Conservation (phyloP, 2,797 vertebrate species). For the Iguana delicatissima region DNA sequence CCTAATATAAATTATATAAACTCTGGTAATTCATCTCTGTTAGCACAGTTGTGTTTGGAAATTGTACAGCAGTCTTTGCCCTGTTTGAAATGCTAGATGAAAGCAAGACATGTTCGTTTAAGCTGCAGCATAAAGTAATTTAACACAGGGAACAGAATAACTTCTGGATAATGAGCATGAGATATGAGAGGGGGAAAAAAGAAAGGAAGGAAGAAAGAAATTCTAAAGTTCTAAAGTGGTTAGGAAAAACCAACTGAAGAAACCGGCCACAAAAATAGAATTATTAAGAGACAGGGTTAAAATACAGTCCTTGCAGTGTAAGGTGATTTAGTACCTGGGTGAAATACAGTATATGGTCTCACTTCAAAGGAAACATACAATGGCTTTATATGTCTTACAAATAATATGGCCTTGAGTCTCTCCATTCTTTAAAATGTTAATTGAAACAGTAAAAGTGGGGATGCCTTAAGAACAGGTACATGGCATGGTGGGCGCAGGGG, state of each 20-base stretch:
- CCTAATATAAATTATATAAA: constrained; percentile 99
- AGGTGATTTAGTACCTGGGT: constrained; percentile 72
- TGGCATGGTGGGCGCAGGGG: neutral
- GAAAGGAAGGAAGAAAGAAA: constrained; percentile 78
- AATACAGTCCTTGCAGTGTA: constrained; percentile 66
- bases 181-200: constrained; percentile 78
- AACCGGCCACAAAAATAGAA: constrained; percentile 70
- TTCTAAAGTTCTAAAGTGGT: constrained; percentile 77
- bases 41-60: constrained; percentile 99
- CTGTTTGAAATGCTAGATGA: constrained; percentile 95
- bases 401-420: constrained; percentile 70
- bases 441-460: constrained; percentile 60
- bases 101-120: constrained; percentile 92
- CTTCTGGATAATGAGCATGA: constrained; percentile 85
- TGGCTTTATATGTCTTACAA: constrained; percentile 67
- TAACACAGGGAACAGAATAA: constrained; percentile 90
- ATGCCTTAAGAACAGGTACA: constrained; percentile 57
- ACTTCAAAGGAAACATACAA: constrained; percentile 69
- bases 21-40: constrained; percentile 99
- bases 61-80: constrained; percentile 91
- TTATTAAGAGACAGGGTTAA: constrained; percentile 66
- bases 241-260: constrained; percentile 70
- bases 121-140: constrained; percentile 93
- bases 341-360: constrained; percentile 65
- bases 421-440: constrained; percentile 58